phyloP scores from a whole-genome alignment of 2,888 invertebrate species.

The Mesorhabditis sp. region DNA sequence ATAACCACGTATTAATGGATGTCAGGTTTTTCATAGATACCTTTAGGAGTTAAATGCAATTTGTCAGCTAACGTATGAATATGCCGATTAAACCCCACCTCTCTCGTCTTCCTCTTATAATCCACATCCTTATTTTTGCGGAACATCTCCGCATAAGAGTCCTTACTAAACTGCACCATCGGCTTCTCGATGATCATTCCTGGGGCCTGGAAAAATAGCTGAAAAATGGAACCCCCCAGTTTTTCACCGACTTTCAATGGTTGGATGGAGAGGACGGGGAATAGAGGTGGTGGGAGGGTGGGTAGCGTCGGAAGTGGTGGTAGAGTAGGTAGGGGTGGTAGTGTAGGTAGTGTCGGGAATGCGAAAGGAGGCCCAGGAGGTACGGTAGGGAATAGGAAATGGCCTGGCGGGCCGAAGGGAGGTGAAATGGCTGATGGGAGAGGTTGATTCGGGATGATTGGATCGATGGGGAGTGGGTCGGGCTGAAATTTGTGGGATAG shows the following conservation, averaged over 20 bases:
- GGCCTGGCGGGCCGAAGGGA: constrained; percentile 8
- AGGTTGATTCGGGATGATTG: not conserved
- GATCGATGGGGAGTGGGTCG: not conserved
- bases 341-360: constrained; percentile 30
- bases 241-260: not conserved
- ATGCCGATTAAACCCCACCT: no score
- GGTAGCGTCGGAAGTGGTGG: constrained; percentile 24
- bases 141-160: constrained; percentile 1
- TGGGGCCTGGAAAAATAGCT: not conserved
- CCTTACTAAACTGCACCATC: constrained; percentile 3
- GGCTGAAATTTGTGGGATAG: no score
- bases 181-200: constrained; percentile 1
- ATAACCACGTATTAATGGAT: no score
- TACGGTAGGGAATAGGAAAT: constrained; percentile 29
- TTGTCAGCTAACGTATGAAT: no score
- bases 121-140: not conserved
- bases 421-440: not conserved
- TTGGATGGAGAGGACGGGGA: not conserved
- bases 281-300: constrained; percentile 10
- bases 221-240: not conserved
- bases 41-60: no score
- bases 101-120: no score
- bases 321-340: constrained; percentile 16
- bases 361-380: constrained; percentile 35
- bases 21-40: no score